phyloP scores from a whole-genome alignment of 1,140 invertebrate genomes.

The Prorops nasuta region DNA sequence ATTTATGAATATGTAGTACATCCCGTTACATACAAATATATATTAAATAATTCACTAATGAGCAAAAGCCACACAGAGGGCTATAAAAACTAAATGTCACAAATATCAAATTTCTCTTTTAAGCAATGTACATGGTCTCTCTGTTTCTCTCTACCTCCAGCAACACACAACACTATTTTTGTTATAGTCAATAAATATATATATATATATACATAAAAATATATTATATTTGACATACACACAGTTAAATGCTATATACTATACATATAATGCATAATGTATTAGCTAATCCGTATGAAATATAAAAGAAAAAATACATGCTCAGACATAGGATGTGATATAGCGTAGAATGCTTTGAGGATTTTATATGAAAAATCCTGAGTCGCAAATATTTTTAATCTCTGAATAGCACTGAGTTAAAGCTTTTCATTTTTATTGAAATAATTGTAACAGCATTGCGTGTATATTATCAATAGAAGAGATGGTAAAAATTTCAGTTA shows the following conservation, averaged over 20 bases:
- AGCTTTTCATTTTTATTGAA: too few relatives aligned
- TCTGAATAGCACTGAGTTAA: slow-evolving; percentile 10
- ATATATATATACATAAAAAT: slow-evolving; percentile 20
- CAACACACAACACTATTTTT: slow-evolving; percentile 16
- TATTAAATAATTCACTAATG: too few relatives aligned
- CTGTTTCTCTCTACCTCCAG: slow-evolving; percentile 20
- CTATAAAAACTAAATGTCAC: too few relatives aligned
- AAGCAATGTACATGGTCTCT: neutral
- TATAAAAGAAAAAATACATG: slow-evolving; percentile 34
- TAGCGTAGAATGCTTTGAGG: slow-evolving; percentile 47
- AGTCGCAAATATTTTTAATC: slow-evolving; percentile 28
- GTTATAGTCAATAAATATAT: slow-evolving; percentile 10
- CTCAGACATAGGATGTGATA: slow-evolving; percentile 55
- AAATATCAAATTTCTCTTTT: too few relatives aligned
- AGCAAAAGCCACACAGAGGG: too few relatives aligned
- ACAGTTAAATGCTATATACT: slow-evolving; percentile 13
- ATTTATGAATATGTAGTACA: slow-evolving; percentile 11
- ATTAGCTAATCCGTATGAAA: slow-evolving; percentile 14
- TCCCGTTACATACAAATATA: too few relatives aligned
- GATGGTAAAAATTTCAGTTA: slow-evolving; percentile 14
- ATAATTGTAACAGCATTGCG: too few relatives aligned
- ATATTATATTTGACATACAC: slow-evolving; percentile 20
- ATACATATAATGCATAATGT: slow-evolving; percentile 11
- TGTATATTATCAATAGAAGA: slow-evolving; percentile 1
- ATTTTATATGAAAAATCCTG: slow-evolving; percentile 47